Conservation (phyloP, 2,888 invertebrate genomes). For the Parnassius mnemosyne region DNA sequence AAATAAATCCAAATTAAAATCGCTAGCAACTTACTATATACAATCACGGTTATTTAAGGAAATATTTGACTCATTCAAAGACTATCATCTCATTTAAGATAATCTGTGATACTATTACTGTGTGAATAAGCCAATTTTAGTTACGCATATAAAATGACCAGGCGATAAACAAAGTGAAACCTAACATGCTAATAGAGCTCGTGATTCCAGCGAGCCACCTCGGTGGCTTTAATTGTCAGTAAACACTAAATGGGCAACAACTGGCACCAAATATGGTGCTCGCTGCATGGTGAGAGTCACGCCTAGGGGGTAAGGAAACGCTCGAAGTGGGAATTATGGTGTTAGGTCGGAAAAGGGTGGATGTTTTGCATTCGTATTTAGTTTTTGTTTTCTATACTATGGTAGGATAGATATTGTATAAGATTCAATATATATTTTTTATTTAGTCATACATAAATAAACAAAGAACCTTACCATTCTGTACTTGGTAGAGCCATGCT, state of each 20-base stretch:
- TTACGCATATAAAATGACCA: conserved; percentile 34
- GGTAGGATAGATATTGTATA: too few relatives aligned
- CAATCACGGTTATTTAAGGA: too few relatives aligned
- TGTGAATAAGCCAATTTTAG: conserved; percentile 4
- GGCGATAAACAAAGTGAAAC: conserved; percentile 39
- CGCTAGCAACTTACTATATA: too few relatives aligned
- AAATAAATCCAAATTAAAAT: too few relatives aligned
- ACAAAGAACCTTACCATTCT: too few relatives aligned
- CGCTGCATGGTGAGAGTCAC: conserved; percentile 43
- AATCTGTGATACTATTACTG: not conserved
- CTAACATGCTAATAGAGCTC: conserved; percentile 50
- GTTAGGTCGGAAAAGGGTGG: conserved; percentile 24
- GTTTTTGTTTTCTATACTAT: conserved; percentile 2
- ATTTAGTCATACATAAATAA: too few relatives aligned
- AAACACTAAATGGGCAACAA: conserved; percentile 45
- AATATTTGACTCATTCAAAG: too few relatives aligned
- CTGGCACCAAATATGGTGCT: conserved; percentile 44
- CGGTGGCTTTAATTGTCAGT: conserved; percentile 54
- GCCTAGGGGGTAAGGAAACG: conserved; percentile 36
- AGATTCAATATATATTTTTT: too few relatives aligned
- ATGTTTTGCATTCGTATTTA: conserved; percentile 10
- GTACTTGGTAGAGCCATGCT: too few relatives aligned
- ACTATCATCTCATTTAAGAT: not conserved
- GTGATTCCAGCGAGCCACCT: conserved; percentile 44
- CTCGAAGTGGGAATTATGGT: conserved; percentile 33